These are phyloP conservation scores for Tadarida brasiliensis DNA, from an alignment of 2,797 vertebrate species.

Conservation along the genomic window DNA sequence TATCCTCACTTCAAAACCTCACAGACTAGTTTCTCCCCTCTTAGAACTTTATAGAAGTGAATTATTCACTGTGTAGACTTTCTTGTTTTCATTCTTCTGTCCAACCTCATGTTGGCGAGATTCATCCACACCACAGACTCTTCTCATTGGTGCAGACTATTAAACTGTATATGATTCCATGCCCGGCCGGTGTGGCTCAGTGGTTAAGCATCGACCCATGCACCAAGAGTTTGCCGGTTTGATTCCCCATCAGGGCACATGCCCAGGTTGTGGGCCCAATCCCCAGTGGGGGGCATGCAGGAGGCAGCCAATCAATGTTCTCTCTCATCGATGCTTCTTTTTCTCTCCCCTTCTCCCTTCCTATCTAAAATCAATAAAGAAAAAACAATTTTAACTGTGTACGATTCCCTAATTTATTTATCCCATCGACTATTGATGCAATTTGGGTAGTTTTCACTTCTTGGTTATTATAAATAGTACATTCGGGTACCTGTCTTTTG, in stretches of 20 bases:
- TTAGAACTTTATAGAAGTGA: slow-evolving; percentile 25
- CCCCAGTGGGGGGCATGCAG: too few relatives aligned
- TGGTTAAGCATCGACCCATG: too few relatives aligned
- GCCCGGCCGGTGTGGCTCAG: too few relatives aligned
- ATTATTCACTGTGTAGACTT: background rate
- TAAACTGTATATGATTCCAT: background rate
- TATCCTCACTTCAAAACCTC: slow-evolving; percentile 17
- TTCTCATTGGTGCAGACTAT: background rate
- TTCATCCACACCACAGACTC: background rate
- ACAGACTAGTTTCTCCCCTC: slow-evolving; percentile 25
- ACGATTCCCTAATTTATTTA: background rate
- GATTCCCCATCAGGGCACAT: too few relatives aligned
- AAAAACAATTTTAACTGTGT: background rate
- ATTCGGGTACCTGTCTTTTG: background rate
- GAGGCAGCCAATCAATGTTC: too few relatives aligned
- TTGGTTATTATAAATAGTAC: background rate
- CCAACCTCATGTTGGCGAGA: background rate
- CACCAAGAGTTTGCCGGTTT: too few relatives aligned
- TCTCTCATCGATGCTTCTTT: too few relatives aligned
- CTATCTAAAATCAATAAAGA: too few relatives aligned
- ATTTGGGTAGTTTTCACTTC: background rate
- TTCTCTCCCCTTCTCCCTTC: too few relatives aligned
- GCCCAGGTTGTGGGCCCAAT: too few relatives aligned
- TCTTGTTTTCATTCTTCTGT: background rate
- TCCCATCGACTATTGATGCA: background rate